Conservation (phyloP, 2,888 invertebrate species). For the Ctenicera cuprea region DNA sequence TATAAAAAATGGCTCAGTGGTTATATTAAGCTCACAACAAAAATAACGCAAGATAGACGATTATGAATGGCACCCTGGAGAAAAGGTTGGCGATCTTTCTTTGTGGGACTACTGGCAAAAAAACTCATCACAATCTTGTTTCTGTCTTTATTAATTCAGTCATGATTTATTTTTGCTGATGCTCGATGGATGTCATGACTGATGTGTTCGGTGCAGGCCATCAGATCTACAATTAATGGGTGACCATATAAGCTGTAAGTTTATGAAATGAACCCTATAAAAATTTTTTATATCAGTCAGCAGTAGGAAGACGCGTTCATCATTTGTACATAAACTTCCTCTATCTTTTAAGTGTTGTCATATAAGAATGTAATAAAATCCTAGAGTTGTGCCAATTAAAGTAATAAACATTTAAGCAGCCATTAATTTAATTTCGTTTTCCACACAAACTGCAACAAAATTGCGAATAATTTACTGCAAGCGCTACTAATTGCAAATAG, state of each 20-base stretch:
- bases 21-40: not conserved
- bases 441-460: constrained; percentile 28
- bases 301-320: too few relatives aligned
- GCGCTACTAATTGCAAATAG: constrained; percentile 66
- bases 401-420: constrained; percentile 3
- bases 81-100: constrained; percentile 1
- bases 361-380: too few relatives aligned
- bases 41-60: not conserved
- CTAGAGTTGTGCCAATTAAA: not conserved
- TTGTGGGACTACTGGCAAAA: not conserved
- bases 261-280: too few relatives aligned
- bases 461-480: constrained; percentile 53
- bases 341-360: too few relatives aligned
- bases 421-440: constrained; percentile 10
- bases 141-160: constrained; percentile 1
- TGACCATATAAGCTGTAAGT: too few relatives aligned
- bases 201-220: too few relatives aligned
- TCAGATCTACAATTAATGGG: too few relatives aligned
- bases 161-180: too few relatives aligned
- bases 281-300: too few relatives aligned
- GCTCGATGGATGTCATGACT: too few relatives aligned
- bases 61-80: constrained; percentile 19
- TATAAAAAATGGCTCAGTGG: too few relatives aligned
- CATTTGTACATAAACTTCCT: too few relatives aligned
- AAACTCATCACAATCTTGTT: constrained; percentile 1